These are phyloP conservation scores for Sebastes trivittatus DNA, from an alignment of 2,797 vertebrate genomes.

Conservation along the genomic window DNA sequence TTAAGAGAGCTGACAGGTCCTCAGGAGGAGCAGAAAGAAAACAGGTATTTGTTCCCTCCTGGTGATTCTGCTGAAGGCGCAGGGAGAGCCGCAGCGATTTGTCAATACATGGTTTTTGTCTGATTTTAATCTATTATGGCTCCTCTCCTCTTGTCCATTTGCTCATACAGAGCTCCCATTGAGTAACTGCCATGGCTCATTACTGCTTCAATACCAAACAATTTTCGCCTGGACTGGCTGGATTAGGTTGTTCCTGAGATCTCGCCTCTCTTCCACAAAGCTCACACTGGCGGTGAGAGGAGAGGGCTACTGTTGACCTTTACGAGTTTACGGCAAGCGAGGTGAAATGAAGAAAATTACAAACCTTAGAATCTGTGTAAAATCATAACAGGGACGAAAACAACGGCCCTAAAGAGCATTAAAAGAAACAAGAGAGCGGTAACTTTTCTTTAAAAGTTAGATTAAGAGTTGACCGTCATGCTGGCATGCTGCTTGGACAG, in stretches of 20 bases:
- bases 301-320: constrained; percentile 15
- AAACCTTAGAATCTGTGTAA: not conserved
- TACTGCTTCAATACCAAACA: constrained; percentile 52
- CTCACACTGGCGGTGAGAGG: not conserved
- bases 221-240: constrained; percentile 27
- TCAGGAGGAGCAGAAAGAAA: constrained; percentile 13
- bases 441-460: not conserved
- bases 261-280: constrained; percentile 24
- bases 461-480: not conserved
- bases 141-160: constrained; percentile 72
- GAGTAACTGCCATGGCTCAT: constrained; percentile 71
- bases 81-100: constrained; percentile 46
- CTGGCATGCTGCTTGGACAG: not conserved
- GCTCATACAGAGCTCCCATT: constrained; percentile 72
- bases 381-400: not conserved
- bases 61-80: constrained; percentile 39
- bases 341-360: not conserved
- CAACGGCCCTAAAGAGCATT: not conserved
- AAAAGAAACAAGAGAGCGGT: not conserved
- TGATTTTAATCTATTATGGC: constrained; percentile 73
- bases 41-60: constrained; percentile 48
- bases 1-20: constrained; percentile 15
- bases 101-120: constrained; percentile 64
- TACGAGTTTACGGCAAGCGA: constrained; percentile 7
- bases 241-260: constrained; percentile 38